phyloP scores from a whole-genome alignment of 2,797 vertebrate genomes.

The Smutsia gigantea region DNA sequence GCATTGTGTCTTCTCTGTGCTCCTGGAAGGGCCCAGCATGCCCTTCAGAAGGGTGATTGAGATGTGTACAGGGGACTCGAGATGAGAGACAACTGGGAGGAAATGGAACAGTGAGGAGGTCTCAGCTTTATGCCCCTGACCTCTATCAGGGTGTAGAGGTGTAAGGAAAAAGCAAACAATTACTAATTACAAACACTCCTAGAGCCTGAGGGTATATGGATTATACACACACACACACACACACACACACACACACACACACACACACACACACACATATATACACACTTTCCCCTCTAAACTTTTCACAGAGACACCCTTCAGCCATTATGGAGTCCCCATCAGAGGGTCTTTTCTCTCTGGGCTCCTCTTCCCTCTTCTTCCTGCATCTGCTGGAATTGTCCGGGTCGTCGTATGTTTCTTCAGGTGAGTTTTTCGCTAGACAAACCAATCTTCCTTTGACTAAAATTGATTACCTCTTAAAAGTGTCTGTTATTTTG shows the following conservation, averaged over 20 bases:
- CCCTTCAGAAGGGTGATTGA: background rate
- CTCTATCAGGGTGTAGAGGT: background rate
- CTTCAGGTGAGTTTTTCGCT: background rate
- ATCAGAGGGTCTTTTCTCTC: background rate
- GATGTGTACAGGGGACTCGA: background rate
- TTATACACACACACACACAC: background rate
- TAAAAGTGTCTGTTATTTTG: background rate
- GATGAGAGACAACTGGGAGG: background rate
- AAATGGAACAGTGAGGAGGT: background rate
- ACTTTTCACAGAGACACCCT: background rate
- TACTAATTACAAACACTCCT: background rate
- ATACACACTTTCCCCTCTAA: background rate
- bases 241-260: background rate
- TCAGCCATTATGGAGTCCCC: background rate
- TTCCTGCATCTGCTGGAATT: background rate
- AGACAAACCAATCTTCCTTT: background rate
- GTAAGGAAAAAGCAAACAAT: background rate
- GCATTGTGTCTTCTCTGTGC: background rate
- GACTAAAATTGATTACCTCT: background rate
- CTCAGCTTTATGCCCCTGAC: background rate
- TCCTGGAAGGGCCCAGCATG: accelerated
- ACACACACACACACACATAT: background rate
- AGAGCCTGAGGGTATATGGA: background rate
- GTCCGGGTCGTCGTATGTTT: background rate
- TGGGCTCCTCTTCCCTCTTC: background rate